Evolutionary conservation across 2,113 vertebrate species (phyloP).

Genomic region (Myotis davidii): DNA sequence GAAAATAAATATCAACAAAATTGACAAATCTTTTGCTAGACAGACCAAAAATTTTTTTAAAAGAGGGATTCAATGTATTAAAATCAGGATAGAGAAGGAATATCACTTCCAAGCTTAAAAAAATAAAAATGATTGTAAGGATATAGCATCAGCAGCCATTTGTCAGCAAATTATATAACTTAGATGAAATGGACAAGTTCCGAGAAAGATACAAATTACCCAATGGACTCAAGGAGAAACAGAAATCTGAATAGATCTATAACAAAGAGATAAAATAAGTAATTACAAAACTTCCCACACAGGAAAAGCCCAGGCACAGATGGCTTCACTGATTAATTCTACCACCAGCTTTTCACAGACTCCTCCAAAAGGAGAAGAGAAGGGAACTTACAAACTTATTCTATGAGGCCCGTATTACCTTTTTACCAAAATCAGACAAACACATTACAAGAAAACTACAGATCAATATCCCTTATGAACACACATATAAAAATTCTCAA

Average conservation of each 20-base stretch:
- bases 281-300: neutral
- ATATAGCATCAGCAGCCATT: neutral
- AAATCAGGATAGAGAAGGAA: neutral
- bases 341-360: neutral
- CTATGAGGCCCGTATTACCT: neutral
- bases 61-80: neutral
- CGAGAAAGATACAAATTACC: neutral
- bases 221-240: neutral
- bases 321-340: neutral
- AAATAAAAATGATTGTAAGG: slow-evolving; percentile 7
- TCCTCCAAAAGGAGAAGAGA: neutral
- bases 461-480: neutral
- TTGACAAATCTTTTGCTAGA: neutral
- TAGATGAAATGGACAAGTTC: slow-evolving; percentile 31
- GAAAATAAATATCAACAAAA: slow-evolving; percentile 34
- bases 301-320: neutral
- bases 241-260: neutral
- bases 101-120: neutral
- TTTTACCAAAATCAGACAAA: neutral
- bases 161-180: neutral
- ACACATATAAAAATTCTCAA: neutral
- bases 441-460: neutral
- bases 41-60: neutral
- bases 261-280: slow-evolving; percentile 5
- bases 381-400: neutral